Base-by-base conservation (phyloP, 2,797 vertebrate species). In the Rhinichthys osculus region DNA sequence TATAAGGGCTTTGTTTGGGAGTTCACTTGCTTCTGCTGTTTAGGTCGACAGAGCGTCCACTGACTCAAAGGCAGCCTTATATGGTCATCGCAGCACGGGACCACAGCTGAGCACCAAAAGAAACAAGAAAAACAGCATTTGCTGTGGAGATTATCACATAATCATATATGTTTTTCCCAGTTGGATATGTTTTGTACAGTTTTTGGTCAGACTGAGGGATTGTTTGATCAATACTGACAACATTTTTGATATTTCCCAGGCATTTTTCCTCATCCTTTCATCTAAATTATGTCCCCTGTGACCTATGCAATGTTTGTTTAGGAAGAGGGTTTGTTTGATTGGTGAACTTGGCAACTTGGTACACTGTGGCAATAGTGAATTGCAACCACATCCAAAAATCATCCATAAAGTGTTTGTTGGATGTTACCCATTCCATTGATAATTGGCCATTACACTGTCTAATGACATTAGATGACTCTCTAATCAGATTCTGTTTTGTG, bases 1-100 rank as follows among this genome's bases (percentile, higher is more conserved):
- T 99, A 99, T 96, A 99, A 97, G 98, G 98, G 95, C 96, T 97
- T 97, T 97, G 97, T 98, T 98, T 98, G 96, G 97, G 94, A 94
- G 93, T 97, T 95, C 94, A 95, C 95, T 96, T 95, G 96, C 96
- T 93, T 85, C 96, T 93, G 96, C 96, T 97, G 97, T 97, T 96
- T 96, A 96, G 94, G 92, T 94, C 93, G 38, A 69, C 81, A 92
- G 92, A 95, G 95, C 92, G 90, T 89, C 93, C 91, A 95, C 96
- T 92, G 93, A 95, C 94, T 93, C 95, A 96, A 97, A 97, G 96
- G 93, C 94, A 92, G 80, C 98, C 98, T 94, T 99, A 97, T 98
- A 98, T 97, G 98, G 98, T 95, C 94, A 97, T 95, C 84, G 0
- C 92, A 93, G 93, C 95, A 95, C 88, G 92, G 93, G 93, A 94